These are phyloP conservation scores for Vesta saturnalis DNA, from an alignment of 2,888 invertebrate genomes.

Conservation along the genomic window DNA sequence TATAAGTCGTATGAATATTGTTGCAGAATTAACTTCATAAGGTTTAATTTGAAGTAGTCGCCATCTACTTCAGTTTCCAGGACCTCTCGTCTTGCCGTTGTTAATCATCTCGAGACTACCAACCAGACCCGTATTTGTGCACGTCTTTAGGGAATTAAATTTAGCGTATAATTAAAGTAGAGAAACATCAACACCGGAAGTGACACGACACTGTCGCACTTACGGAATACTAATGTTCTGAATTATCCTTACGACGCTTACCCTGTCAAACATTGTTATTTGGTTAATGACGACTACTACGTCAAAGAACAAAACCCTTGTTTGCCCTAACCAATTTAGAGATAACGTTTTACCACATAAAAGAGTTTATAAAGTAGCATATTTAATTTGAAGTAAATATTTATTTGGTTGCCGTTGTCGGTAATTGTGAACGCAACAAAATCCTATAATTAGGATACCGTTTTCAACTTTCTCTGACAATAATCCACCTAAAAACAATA, in stretches of 20 bases:
- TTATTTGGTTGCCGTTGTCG: background rate
- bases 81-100: constrained; percentile 26
- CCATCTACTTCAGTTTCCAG: constrained; percentile 16
- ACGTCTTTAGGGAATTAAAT: constrained; percentile 50
- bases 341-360: constrained; percentile 11
- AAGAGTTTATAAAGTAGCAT: background rate
- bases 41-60: constrained; percentile 19
- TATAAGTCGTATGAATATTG: constrained; percentile 1
- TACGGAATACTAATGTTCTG: constrained; percentile 49
- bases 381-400: constrained; percentile 8
- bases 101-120: constrained; percentile 32
- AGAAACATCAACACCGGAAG: constrained; percentile 49
- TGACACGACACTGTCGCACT: constrained; percentile 47
- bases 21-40: background rate
- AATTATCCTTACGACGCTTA: constrained; percentile 42
- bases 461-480: too few species aligned
- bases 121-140: constrained; percentile 40
- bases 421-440: too few species aligned
- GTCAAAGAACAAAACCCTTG: constrained; percentile 25
- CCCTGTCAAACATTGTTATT: constrained; percentile 35
- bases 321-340: constrained; percentile 9
- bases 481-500: background rate
- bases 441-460: too few species aligned
- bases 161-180: constrained; percentile 50
- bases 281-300: constrained; percentile 26